phyloP scores from a whole-genome alignment of 2,888 invertebrate genomes.

The Parelbella ahira region DNA sequence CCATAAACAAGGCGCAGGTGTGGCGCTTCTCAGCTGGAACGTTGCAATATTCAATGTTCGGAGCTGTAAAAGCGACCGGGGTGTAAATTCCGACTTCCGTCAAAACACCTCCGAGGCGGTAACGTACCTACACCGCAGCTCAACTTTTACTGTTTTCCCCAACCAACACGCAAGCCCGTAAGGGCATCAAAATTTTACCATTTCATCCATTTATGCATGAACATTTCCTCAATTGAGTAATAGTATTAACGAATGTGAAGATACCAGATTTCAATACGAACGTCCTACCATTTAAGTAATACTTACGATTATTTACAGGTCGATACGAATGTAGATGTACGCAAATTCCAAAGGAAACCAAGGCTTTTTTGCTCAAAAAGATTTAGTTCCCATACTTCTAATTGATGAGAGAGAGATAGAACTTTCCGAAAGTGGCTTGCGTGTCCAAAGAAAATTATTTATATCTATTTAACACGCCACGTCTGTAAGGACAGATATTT shows the following conservation, averaged over 20 bases:
- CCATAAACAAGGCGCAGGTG: conserved; percentile 17
- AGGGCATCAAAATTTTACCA: conserved; percentile 37
- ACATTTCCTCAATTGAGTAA: conserved; percentile 39
- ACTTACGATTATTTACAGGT: no score
- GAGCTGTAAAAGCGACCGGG: conserved; percentile 33
- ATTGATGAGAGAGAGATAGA: no score
- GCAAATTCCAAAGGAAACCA: no score
- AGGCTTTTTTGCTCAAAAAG: no score
- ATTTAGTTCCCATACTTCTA: no score
- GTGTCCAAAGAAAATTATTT: no score
- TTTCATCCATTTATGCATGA: conserved; percentile 39
- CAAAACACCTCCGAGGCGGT: conserved; percentile 36
- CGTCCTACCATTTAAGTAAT: no score
- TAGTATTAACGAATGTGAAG: conserved; percentile 27
- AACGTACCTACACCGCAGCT: conserved; percentile 31
- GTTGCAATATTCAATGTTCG: conserved; percentile 41
- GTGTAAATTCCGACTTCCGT: conserved; percentile 38
- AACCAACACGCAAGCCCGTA: conserved; percentile 39
- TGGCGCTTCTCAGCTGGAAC: conserved; percentile 25
- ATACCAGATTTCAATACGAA: not conserved
- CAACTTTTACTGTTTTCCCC: conserved; percentile 38
- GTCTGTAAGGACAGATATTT: no score
- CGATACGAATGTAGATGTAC: no score
- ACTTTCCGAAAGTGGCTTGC: no score
- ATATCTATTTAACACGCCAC: no score